Percentiles rank a stretch among this genome's conserved stretches.
phyloP scores from a whole-genome alignment of 2,888 invertebrate species.

The Kryphioiulus occultus region DNA sequence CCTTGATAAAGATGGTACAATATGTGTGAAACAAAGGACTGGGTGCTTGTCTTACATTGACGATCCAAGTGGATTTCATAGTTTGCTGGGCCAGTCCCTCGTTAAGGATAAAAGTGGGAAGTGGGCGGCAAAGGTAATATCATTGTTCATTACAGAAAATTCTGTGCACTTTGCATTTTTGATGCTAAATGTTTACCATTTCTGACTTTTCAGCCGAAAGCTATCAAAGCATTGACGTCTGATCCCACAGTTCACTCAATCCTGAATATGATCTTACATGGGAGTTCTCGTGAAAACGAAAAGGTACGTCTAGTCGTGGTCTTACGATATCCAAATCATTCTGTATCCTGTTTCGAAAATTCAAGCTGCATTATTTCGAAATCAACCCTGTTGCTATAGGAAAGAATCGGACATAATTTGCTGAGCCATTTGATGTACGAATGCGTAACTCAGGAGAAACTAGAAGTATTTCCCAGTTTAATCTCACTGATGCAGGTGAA shows the following conservation, averaged over 20 bases:
- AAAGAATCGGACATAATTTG: constrained; percentile 50
- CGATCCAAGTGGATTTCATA: constrained; percentile 82
- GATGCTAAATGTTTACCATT: not conserved
- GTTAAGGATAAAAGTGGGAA: constrained; percentile 75
- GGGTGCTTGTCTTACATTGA: constrained; percentile 86
- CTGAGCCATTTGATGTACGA: constrained; percentile 68
- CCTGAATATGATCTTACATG: constrained; percentile 43
- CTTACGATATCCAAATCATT: no score
- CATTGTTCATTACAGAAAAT: constrained; percentile 32
- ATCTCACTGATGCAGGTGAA: constrained; percentile 60
- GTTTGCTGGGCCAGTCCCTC: constrained; percentile 79
- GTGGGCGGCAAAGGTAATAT: constrained; percentile 68
- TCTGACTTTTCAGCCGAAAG: constrained; percentile 53
- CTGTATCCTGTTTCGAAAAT: no score
- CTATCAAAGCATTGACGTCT: constrained; percentile 55
- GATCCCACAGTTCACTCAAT: constrained; percentile 21
- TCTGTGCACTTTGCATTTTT: not conserved
- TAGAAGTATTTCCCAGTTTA: constrained; percentile 78
- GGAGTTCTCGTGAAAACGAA: not conserved
- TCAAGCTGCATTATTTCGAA: not conserved
- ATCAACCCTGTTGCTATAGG: constrained; percentile 29
- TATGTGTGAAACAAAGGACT: constrained; percentile 87
- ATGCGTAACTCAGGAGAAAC: constrained; percentile 80
- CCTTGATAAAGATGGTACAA: constrained; percentile 60
- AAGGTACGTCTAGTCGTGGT: not conserved